Evolutionary conservation across 2,113 vertebrate genomes (phyloP).

Genomic region (Sakesphorus luctuosus): DNA sequence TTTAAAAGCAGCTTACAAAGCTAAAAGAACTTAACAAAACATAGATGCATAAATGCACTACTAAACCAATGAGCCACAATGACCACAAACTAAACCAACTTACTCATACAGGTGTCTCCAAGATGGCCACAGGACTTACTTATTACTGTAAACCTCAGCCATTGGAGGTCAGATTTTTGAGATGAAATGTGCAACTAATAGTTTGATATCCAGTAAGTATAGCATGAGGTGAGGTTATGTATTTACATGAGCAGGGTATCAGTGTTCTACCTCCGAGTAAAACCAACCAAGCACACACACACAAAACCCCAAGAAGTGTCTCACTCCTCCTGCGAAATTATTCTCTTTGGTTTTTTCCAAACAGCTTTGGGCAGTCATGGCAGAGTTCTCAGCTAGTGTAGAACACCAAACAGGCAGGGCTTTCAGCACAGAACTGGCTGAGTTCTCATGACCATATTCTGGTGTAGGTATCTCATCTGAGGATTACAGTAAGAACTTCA

Average conservation of each 20-base stretch:
- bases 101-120: background rate
- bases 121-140: background rate
- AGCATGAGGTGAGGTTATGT: background rate
- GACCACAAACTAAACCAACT: background rate
- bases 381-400: background rate
- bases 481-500: background rate
- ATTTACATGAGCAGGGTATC: background rate
- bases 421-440: background rate
- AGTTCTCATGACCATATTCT: background rate
- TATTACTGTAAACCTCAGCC: background rate
- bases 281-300: background rate
- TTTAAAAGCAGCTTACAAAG: background rate
- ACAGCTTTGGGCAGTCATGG: background rate
- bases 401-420: background rate
- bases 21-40: background rate
- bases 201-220: background rate
- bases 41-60: background rate
- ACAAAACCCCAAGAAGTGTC: accelerated
- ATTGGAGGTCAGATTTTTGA: background rate
- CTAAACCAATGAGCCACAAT: background rate
- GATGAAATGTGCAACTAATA: background rate
- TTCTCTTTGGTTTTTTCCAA: background rate
- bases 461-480: background rate
- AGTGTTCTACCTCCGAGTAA: background rate
- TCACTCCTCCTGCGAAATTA: background rate